Evolutionary conservation across 2,888 invertebrate genomes (phyloP).

Genomic region (Tromatobia lineatoria): DNA sequence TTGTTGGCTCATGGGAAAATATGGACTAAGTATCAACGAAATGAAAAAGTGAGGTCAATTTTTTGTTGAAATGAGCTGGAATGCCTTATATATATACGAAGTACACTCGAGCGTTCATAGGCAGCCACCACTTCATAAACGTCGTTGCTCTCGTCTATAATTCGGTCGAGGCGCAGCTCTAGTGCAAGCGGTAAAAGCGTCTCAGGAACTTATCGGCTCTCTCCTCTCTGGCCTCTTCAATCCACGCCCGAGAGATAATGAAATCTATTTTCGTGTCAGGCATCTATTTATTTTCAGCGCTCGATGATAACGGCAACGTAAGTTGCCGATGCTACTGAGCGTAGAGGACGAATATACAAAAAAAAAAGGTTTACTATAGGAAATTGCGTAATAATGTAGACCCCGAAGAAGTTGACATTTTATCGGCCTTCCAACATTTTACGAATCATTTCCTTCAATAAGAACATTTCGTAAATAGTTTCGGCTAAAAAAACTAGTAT

Average conservation of each 20-base stretch:
- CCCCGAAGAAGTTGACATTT: too few species aligned
- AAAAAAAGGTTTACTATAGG: neutral
- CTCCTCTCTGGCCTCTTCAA: constrained; percentile 55
- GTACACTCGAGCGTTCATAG: constrained; percentile 37
- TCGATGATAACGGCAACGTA: constrained; percentile 71
- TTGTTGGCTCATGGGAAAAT: too few species aligned
- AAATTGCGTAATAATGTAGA: neutral
- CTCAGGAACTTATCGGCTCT: constrained; percentile 70
- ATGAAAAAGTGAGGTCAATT: too few species aligned
- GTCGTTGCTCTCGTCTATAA: constrained; percentile 46
- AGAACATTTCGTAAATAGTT: too few species aligned
- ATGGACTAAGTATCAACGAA: too few species aligned
- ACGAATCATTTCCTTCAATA: too few species aligned
- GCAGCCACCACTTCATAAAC: constrained; percentile 48
- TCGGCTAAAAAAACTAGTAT: too few species aligned
- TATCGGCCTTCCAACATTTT: too few species aligned
- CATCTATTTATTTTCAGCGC: constrained; percentile 75
- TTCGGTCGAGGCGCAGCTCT: constrained; percentile 41
- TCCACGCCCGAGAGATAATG: constrained; percentile 63
- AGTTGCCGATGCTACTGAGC: constrained; percentile 1
- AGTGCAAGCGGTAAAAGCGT: constrained; percentile 51
- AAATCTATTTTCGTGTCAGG: constrained; percentile 71
- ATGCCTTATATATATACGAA: neutral
- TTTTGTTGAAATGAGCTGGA: too few species aligned
- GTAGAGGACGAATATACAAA: constrained; percentile 7